Conservation (phyloP, 2,888 invertebrate species). For the Allophyes oxyacanthae region DNA sequence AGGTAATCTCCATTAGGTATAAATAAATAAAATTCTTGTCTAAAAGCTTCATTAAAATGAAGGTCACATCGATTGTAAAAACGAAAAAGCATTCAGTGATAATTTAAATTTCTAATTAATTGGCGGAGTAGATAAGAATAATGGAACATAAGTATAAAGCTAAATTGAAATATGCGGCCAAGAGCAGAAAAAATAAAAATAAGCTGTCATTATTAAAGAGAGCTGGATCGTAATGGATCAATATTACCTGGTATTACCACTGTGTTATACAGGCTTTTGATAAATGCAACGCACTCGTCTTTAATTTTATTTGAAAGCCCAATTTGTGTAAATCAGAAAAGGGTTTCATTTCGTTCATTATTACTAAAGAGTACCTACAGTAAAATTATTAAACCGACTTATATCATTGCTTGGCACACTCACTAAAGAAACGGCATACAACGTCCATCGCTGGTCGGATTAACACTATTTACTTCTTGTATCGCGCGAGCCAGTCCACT, state of each 20-base stretch:
- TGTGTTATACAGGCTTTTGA: too few species aligned
- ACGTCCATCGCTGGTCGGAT: slow-evolving; percentile 72
- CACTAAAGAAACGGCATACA: slow-evolving; percentile 49
- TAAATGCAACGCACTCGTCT: too few species aligned
- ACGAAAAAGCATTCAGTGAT: too few species aligned
- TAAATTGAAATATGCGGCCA: slow-evolving; percentile 12
- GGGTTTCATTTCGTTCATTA: too few species aligned
- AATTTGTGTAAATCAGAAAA: too few species aligned
- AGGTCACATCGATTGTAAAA: too few species aligned
- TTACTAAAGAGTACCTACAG: background rate
- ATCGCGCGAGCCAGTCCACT: slow-evolving; percentile 68
- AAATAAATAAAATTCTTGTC: too few species aligned
- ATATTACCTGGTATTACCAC: too few species aligned
- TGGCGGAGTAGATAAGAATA: slow-evolving; percentile 8
- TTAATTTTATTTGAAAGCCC: too few species aligned
- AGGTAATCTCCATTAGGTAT: too few species aligned
- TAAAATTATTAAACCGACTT: slow-evolving; percentile 3
- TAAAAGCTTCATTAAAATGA: too few species aligned
- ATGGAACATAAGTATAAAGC: slow-evolving; percentile 19
- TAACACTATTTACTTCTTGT: slow-evolving; percentile 80
- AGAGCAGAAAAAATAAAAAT: slow-evolving; percentile 13
- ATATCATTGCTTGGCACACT: slow-evolving; percentile 8
- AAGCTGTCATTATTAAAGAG: slow-evolving; percentile 3
- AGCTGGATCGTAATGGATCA: background rate
- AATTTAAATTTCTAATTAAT: too few species aligned